Percentiles rank a stretch among this genome's conserved stretches.
These are phyloP conservation scores for Lysandra coridon DNA, from an alignment of 2,888 invertebrate species.

Conservation along the genomic window DNA sequence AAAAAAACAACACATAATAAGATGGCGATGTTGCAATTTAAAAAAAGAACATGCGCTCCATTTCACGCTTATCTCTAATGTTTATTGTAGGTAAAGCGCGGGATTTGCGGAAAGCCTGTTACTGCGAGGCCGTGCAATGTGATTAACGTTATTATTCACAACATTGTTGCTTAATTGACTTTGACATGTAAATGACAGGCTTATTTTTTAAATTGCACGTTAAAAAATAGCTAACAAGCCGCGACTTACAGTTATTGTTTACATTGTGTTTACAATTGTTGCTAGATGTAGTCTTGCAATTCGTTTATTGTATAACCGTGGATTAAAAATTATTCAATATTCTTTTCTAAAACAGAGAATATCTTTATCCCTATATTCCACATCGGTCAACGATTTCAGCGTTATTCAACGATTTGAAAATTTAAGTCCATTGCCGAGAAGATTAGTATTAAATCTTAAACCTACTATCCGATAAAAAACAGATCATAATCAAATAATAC, in stretches of 20 bases:
- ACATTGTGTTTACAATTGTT: not conserved
- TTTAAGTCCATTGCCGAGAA: not conserved
- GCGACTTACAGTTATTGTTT: not conserved
- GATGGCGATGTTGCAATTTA: conserved; percentile 1
- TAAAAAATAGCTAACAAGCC: not conserved
- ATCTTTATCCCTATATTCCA: too few species aligned
- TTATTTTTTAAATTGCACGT: conserved; percentile 16
- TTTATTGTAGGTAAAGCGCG: conserved; percentile 53
- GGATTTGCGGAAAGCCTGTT: conserved; percentile 55
- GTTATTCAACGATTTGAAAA: not conserved
- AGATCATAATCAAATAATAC: conserved; percentile 33
- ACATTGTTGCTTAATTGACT: not conserved
- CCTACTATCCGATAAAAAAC: not conserved
- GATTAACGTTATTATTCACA: not conserved
- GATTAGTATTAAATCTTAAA: not conserved
- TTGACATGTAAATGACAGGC: conserved; percentile 15
- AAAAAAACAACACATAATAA: not conserved
- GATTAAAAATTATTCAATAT: too few species aligned
- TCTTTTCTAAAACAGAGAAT: too few species aligned
- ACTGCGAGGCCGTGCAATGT: conserved; percentile 33
- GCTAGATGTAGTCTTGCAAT: too few species aligned
- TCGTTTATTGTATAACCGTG: too few species aligned
- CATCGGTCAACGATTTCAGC: too few species aligned
- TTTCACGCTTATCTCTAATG: conserved; percentile 44
- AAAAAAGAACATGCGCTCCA: conserved; percentile 35